Evolutionary conservation across 1,140 invertebrate species (phyloP), one percentile per base, ranked within the genome.

Genomic region (Brachionus plicatilis): DNA sequence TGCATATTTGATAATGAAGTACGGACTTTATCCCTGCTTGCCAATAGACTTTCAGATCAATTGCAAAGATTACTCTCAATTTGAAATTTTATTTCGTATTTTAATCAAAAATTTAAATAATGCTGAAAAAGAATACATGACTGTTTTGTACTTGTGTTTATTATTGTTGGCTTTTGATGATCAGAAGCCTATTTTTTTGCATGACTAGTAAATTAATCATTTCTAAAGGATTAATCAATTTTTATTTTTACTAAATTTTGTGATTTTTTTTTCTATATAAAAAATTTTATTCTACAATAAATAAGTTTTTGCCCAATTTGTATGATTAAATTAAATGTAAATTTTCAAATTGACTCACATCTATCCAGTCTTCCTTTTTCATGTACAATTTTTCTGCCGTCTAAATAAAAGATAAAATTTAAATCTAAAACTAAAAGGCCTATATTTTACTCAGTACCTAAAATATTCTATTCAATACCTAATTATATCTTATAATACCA

Each of bases 1-100:
- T n/a, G 72, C 72, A 27, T 76, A 50, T 50, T 50, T 76, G n/a
- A 76, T 76, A 12, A 76, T 76, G 72, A 76, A 76, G 33, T 76
- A 76, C 29, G 72, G 72, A 0, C 8, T 76, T 29, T 76, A 50
- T 14, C 72, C 72, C 3, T 76, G 72, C 27, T 47, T 76, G 11
- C 72, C 72, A 24, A 50, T 76, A 1, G 72, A 76, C 29, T 76
- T 76, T 76, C 72, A 76, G 20, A 76, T 76, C 11, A 45, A 76
- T 76, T 29, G 47, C 43, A n/a, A 76, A 50, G 47, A 76, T 53
- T 14, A 5, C 4, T 76, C 43, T 14, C 72, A 76, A 50, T 76
- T 50, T 29, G 72, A 76, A 50, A 47, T 76, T 50, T 76, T 76
- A 50, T 76, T 76, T 76, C 43, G 45, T 33, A 76, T 76, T 27